phyloP scores from a whole-genome alignment of 2,797 vertebrate species.

The Acanthurus lineatus region DNA sequence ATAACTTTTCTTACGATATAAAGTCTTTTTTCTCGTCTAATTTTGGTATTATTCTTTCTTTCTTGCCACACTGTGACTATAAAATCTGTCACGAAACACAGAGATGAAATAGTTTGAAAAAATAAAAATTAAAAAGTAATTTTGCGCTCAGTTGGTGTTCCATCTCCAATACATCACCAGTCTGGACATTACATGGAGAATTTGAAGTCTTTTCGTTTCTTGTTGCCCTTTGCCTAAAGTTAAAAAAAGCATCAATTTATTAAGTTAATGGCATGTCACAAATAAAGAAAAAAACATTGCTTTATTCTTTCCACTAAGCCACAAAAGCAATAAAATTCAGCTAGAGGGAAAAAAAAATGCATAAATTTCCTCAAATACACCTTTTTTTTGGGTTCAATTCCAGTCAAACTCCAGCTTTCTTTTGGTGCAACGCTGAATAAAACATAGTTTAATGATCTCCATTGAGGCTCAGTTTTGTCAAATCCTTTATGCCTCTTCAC shows the following conservation, averaged over 20 bases:
- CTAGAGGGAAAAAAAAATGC: not conserved
- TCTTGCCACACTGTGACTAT: too few relatives aligned
- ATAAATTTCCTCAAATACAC: conserved; percentile 9
- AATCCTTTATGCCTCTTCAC: conserved; percentile 37
- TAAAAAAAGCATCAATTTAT: not conserved
- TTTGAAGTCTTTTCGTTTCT: not conserved
- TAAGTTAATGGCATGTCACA: too few relatives aligned
- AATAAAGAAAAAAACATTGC: not conserved
- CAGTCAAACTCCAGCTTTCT: conserved; percentile 1
- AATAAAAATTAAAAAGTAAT: conserved; percentile 4
- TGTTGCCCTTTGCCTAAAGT: not conserved
- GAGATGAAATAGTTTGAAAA: not conserved
- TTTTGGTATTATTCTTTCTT: too few relatives aligned
- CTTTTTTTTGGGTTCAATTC: conserved; percentile 2
- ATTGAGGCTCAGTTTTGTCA: conserved; percentile 26
- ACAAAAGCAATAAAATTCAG: too few relatives aligned
- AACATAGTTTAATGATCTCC: conserved; percentile 33
- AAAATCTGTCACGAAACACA: not conserved
- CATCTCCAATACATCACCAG: not conserved
- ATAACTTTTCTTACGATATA: too few relatives aligned
- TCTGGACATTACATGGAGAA: conserved; percentile 1
- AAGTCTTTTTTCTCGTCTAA: too few relatives aligned
- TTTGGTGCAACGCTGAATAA: conserved; percentile 9
- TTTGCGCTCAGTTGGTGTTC: conserved; percentile 4
- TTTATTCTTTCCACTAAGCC: too few relatives aligned